Evolutionary conservation across 2,797 vertebrate species (phyloP).

Genomic region (Parauchenoglanis punctatus): DNA sequence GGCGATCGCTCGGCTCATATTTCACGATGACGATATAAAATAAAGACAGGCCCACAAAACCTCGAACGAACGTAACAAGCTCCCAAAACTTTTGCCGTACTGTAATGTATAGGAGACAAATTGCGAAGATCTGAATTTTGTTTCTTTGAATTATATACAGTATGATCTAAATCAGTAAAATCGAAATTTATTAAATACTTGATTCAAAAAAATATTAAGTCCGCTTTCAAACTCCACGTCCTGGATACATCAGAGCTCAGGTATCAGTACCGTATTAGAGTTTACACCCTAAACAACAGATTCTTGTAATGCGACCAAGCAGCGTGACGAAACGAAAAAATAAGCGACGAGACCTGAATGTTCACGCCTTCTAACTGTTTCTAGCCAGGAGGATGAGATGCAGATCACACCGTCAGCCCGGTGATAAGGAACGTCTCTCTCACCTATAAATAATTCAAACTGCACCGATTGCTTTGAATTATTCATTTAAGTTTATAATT

Average conservation of each 20-base stretch:
- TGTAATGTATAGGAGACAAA: background rate
- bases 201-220: background rate
- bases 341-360: background rate
- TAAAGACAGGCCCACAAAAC: background rate
- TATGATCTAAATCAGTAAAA: background rate
- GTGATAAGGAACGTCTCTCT: slow-evolving; percentile 57
- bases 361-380: slow-evolving; percentile 18
- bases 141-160: background rate
- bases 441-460: slow-evolving; percentile 77
- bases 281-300: background rate
- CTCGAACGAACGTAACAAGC: background rate
- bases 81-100: background rate
- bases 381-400: slow-evolving; percentile 16
- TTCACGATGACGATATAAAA: background rate
- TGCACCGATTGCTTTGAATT: slow-evolving; percentile 76
- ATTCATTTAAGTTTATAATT: slow-evolving; percentile 75
- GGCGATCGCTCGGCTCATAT: background rate
- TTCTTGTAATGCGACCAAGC: background rate
- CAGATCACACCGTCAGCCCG: slow-evolving; percentile 35
- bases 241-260: background rate
- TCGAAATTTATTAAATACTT: background rate
- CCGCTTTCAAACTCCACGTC: background rate
- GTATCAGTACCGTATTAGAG: background rate
- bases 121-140: background rate
- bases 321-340: background rate